Base-by-base conservation (phyloP, 2,888 invertebrate species). In the Nyleta sp. region DNA sequence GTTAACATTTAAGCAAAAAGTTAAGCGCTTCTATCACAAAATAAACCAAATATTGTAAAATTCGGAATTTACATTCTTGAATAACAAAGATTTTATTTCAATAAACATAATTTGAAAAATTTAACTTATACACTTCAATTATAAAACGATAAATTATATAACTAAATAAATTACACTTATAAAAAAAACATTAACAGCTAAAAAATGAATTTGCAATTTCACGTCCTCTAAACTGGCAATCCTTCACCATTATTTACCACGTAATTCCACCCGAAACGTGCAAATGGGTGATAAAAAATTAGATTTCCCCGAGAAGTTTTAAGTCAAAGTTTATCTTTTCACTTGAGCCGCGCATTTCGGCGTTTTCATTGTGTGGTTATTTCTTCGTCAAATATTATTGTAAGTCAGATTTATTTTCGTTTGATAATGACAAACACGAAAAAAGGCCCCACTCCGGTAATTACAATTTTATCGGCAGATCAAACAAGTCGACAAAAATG, bases 361-460 rank as follows among this genome's bases (percentile, higher is more conserved):
- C 22, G 44, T 52, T 65, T 73, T 73, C 72, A 64, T 64, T 65
- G 42, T 59, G 24, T 15, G 50, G 42, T 52, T 64, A 59, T 59
- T 73, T 65, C 53, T 65, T 73, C 33, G 52, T 13, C 65, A 73
- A 73, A 73, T 73, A 73, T 73, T 73, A 73, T 73, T 65, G 46
- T 73, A 65, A 64, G 50, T 50, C 73, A 65, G 64, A 65, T 73
- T 73, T 73, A 73, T 73, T 57, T 73, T 65, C 44, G 31, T 28
- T 72, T 40, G 42, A 42, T 55, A 48, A 72, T 40, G 48, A 64
- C 40, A 72, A 53, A 62, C 28, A 38, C 31, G 31, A 6, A 31
- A 48, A 57, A 67, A 42, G 6, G 28, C 28, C 28, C 7, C 28
- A 28, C 28, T 28, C 28, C 28, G 28, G 7, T 28, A 28, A 28